Base-by-base conservation (phyloP, 2,888 invertebrate genomes). In the Eupithecia vulgata region DNA sequence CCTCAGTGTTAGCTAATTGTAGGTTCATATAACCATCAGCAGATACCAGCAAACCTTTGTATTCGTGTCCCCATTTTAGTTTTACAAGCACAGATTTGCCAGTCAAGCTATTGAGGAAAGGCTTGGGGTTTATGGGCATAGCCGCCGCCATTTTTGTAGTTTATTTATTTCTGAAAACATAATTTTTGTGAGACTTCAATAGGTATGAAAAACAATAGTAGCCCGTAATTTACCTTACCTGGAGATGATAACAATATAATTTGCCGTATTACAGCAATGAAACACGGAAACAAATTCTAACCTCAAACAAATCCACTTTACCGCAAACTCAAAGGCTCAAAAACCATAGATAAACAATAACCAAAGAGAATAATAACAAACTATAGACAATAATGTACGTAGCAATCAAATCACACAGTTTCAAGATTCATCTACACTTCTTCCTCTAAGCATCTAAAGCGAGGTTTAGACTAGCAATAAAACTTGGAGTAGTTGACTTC, bases 11-110 rank as follows among this genome's bases (percentile, higher is more conserved):
- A 0, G 99, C 99, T 76, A 99, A 93, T 94, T 99, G 99, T 80
- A 99, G 94, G 90, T 99, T 99, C 99, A 99, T 99, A 88, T 99
- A 99, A 10, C 98, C 98, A 93, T 99, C 99, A 1, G 99, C 98
- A 5, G 99, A 99, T 0, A 99, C 99, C 48, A 99, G 95, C 82
- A 98, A 97, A 17, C 99, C 99, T 95, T 99, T 99, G 92, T 99
- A 99, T 92, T 99, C 99, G 91, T 99, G 99, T 42, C 99, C 99
- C 99, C 99, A 99, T 90, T 99, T 99, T 76, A 99, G 95, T 93
- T 99, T 99, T 3, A 99, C 99, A 90, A 99, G 96, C 59, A 99
- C 99, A 61, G 99, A 97, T 94, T 99, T 99, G 21, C 99, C 99
- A 1, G 99, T 99, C 67, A 99, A 95, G 87, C 98, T 98, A 95